phyloP scores from a whole-genome alignment of 2,888 invertebrate species.

The Oligia latruncula region DNA sequence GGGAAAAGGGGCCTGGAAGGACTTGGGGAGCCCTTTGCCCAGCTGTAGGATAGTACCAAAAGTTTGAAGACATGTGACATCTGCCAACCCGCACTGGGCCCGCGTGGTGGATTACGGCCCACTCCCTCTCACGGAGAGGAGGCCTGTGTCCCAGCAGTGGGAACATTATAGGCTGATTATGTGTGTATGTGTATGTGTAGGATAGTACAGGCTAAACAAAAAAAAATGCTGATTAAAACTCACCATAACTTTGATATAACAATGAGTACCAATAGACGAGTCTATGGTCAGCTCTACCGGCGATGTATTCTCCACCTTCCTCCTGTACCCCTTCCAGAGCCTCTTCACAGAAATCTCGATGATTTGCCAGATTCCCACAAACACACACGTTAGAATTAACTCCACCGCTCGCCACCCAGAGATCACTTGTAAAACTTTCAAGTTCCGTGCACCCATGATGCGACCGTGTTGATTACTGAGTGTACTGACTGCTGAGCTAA shows the following conservation, averaged over 20 bases:
- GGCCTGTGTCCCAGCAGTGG: no score
- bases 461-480: constrained; percentile 16
- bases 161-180: no score
- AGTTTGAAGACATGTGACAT: no score
- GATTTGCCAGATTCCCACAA: constrained; percentile 84
- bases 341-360: constrained; percentile 79
- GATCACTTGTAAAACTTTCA: constrained; percentile 79
- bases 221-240: constrained; percentile 51
- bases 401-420: constrained; percentile 84
- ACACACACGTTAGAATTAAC: constrained; percentile 79
- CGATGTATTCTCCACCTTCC: constrained; percentile 75
- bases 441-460: constrained; percentile 77
- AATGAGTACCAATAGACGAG: constrained; percentile 85
- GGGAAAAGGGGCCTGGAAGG: neutral
- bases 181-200: no score
- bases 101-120: no score
- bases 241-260: constrained; percentile 87
- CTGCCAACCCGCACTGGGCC: no score
- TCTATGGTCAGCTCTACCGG: constrained; percentile 84
- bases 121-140: no score
- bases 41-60: neutral
- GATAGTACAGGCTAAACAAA: neutral
- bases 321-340: constrained; percentile 84
- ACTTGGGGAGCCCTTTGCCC: neutral
- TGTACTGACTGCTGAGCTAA: constrained; percentile 1